phyloP scores from a whole-genome alignment of 2,797 vertebrate genomes.

The Xiphophorus birchmanni region DNA sequence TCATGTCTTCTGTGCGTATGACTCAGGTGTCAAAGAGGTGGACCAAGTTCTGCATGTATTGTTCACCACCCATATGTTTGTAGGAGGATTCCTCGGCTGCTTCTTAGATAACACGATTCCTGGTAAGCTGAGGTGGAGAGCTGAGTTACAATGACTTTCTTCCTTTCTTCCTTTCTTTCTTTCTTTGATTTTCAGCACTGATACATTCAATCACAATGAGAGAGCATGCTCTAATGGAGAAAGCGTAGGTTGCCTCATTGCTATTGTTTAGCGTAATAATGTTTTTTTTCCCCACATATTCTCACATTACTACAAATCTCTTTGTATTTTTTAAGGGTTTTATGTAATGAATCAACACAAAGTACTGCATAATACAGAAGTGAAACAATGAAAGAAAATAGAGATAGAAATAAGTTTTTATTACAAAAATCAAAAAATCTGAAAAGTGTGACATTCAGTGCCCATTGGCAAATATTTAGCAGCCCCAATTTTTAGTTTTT shows the following conservation, averaged over 20 bases:
- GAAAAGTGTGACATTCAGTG: not conserved
- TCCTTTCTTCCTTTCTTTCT: not conserved
- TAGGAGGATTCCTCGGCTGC: constrained; percentile 92
- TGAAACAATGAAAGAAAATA: not conserved
- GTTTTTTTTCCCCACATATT: not conserved
- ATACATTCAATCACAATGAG: not conserved
- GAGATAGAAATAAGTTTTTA: too few species aligned
- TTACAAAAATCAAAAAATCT: not conserved
- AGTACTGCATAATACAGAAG: not conserved
- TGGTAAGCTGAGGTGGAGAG: constrained; percentile 73
- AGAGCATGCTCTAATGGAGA: not conserved
- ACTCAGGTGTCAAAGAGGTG: constrained; percentile 84
- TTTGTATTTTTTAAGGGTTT: not conserved
- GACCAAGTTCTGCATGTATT: constrained; percentile 90
- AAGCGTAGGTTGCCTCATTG: not conserved
- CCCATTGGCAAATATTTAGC: not conserved
- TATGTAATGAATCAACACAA: not conserved
- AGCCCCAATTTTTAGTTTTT: not conserved
- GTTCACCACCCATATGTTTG: constrained; percentile 93
- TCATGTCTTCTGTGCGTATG: not conserved
- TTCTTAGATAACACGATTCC: constrained; percentile 94
- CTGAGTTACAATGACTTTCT: not conserved
- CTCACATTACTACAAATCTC: not conserved
- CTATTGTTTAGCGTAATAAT: not conserved
- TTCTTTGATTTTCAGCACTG: not conserved